Evolutionary conservation across 2,113 vertebrate species (phyloP).

Genomic region (Penelope pileata): DNA sequence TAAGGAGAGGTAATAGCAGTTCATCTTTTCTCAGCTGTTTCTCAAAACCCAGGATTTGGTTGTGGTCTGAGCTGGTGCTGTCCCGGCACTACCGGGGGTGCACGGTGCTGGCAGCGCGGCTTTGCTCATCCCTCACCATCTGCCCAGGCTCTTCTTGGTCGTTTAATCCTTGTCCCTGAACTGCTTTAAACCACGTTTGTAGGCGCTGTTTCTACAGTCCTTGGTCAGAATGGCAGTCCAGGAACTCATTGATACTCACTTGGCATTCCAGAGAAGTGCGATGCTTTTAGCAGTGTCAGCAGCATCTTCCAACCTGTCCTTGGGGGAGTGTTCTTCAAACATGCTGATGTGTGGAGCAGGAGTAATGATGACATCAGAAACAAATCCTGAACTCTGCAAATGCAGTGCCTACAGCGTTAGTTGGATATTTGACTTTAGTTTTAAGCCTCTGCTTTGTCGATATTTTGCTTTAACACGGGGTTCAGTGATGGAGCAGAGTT

Average conservation of each 20-base stretch:
- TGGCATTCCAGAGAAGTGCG: background rate
- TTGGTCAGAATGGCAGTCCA: accelerated
- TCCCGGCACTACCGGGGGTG: too few species aligned
- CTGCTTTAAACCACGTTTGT: background rate
- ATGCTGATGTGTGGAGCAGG: background rate
- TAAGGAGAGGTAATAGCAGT: background rate
- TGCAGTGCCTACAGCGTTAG: background rate
- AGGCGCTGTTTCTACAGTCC: background rate
- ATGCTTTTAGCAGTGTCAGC: background rate
- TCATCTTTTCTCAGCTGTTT: background rate
- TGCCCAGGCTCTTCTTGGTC: background rate
- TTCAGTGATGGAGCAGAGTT: background rate
- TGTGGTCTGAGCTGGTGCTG: background rate
- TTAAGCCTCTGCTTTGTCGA: background rate
- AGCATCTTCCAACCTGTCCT: background rate
- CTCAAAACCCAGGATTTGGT: background rate
- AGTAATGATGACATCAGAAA: background rate
- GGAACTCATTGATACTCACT: background rate
- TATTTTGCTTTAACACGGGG: background rate
- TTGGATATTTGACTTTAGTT: background rate
- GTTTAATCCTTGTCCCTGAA: background rate
- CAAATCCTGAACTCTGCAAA: background rate
- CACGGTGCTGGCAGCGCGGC: too few species aligned
- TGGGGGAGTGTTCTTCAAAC: background rate
- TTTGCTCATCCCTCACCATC: background rate